These are phyloP conservation scores for Ormyrus labotus DNA, from an alignment of 2,888 invertebrate species.

Conservation along the genomic window DNA sequence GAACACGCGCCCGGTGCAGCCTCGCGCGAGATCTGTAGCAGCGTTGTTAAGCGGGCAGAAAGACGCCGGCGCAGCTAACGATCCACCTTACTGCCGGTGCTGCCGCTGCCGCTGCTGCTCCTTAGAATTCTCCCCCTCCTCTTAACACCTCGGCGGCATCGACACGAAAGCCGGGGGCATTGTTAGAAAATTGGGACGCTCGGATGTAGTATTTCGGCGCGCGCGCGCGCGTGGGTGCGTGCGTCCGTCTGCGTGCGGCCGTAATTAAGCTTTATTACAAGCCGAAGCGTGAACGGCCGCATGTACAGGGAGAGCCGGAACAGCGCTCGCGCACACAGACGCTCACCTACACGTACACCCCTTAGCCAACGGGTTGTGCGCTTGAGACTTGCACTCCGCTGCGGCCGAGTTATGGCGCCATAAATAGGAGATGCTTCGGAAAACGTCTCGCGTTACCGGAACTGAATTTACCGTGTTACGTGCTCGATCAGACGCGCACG, in stretches of 20 bases:
- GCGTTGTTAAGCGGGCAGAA: background rate
- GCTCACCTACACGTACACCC: background rate
- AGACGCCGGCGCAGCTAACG: constrained; percentile 17
- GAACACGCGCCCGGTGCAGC: too few relatives aligned
- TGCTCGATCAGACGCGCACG: constrained; percentile 53
- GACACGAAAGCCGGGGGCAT: constrained; percentile 5
- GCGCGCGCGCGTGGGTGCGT: background rate
- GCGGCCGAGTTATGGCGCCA: constrained; percentile 36
- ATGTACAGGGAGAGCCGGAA: too few relatives aligned
- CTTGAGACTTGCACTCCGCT: background rate
- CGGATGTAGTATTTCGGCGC: constrained; percentile 25
- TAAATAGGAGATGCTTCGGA: constrained; percentile 51
- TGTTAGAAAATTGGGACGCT: constrained; percentile 21
- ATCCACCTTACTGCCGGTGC: background rate
- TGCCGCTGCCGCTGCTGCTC: too few relatives aligned
- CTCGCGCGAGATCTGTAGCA: too few relatives aligned
- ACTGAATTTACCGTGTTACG: constrained; percentile 52
- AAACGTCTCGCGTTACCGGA: constrained; percentile 45
- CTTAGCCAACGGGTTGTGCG: background rate
- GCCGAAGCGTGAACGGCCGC: constrained; percentile 3
- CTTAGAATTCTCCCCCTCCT: constrained; percentile 13
- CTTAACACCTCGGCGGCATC: constrained; percentile 16
- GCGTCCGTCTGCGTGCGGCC: background rate
- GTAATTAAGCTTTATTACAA: constrained; percentile 46
- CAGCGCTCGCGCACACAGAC: background rate